Conservation (phyloP, 2,888 invertebrate species). For the Stenotaenia linearis region DNA sequence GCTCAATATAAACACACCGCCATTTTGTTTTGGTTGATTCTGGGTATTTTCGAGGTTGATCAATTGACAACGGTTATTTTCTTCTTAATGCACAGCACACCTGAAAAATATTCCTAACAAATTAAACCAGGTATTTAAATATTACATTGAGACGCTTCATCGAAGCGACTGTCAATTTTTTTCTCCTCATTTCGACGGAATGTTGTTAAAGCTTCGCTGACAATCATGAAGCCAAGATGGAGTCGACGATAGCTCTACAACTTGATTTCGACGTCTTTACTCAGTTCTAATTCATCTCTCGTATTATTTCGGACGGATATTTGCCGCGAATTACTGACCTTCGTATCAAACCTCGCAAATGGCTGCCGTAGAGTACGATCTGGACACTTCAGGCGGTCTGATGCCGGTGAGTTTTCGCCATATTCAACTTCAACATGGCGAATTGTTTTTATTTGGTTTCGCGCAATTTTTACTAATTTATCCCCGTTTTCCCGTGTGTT, state of each 20-base stretch:
- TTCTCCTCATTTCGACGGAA: not conserved
- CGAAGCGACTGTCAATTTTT: not conserved
- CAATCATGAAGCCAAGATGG: not conserved
- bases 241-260: not conserved
- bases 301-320: not conserved
- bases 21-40: not conserved
- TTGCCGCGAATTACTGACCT: not conserved
- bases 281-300: not conserved
- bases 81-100: not conserved
- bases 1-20: not conserved
- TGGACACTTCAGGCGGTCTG: constrained; percentile 70
- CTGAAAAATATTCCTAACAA: not conserved
- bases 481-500: not conserved
- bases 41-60: not conserved
- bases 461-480: constrained; percentile 40
- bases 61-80: not conserved
- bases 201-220: not conserved
- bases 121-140: not conserved
- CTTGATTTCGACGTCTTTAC: not conserved
- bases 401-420: constrained; percentile 68
- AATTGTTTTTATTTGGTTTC: not conserved
- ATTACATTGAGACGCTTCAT: not conserved
- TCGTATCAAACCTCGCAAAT: constrained; percentile 44
- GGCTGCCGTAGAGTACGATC: constrained; percentile 65
- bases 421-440: constrained; percentile 29